A percentile compares a stretch with the other conserved stretches of the same genome.
Conservation (phyloP, 2,113 vertebrate species). For the Chaetura pelagica region DNA sequence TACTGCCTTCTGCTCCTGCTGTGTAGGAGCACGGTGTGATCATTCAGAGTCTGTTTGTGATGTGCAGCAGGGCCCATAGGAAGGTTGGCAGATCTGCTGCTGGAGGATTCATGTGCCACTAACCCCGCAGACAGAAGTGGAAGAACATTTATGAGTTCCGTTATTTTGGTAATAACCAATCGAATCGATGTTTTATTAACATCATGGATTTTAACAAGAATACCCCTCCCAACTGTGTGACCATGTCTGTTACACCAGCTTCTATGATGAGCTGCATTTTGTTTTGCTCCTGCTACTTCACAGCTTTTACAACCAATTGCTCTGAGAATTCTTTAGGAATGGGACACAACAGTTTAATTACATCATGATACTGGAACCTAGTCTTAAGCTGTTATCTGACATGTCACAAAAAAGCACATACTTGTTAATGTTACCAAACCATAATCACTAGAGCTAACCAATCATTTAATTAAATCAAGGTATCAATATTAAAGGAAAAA, state of each 20-base stretch:
- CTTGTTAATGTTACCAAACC: not conserved
- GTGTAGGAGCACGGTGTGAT: not conserved
- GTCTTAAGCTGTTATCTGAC: not conserved
- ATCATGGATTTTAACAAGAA: accelerated
- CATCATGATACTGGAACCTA: not conserved
- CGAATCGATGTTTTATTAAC: accelerated
- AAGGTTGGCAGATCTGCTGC: not conserved
- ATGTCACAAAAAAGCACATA: not conserved
- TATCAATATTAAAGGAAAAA: not conserved
- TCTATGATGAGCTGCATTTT: not conserved
- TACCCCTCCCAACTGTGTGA: not conserved
- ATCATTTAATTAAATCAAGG: not conserved
- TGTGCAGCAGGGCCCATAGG: not conserved
- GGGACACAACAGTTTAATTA: not conserved
- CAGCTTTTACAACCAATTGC: not conserved
- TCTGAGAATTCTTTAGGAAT: not conserved
- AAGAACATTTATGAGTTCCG: not conserved
- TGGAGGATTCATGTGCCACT: accelerated
- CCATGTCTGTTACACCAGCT: not conserved
- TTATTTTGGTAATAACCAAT: no score
- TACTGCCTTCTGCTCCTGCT: accelerated
- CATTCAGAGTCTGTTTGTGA: not conserved
- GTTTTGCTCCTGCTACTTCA: not conserved
- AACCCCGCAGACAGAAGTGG: not conserved
- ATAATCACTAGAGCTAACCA: not conserved